Percentiles rank a stretch among this genome's conserved stretches.
These are phyloP conservation scores for Ditylenchus dipsaci DNA, from an alignment of 1,140 invertebrate species.

Conservation along the genomic window DNA sequence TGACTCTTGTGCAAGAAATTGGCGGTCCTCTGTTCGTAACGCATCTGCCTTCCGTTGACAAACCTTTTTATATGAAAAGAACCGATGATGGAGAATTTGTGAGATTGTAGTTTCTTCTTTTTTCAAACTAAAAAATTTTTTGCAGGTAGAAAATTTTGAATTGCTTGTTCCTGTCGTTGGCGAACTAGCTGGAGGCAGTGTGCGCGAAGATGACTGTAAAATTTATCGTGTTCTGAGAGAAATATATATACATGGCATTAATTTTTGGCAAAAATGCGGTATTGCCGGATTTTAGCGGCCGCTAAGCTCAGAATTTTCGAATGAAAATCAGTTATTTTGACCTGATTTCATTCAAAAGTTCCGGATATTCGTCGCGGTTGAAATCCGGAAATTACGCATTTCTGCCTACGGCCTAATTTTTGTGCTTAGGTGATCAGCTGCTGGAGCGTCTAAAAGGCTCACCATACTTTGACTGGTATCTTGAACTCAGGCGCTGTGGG, in stretches of 20 bases:
- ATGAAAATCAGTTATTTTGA: too few species aligned
- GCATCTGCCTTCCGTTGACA: conserved; percentile 77
- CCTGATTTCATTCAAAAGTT: background rate
- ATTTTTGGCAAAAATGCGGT: too few species aligned
- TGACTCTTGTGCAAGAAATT: conserved; percentile 63
- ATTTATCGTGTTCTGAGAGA: too few species aligned
- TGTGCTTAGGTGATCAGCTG: background rate
- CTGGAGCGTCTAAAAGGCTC: background rate
- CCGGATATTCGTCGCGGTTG: too few species aligned
- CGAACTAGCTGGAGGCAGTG: conserved; percentile 84
- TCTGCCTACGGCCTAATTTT: too few species aligned
- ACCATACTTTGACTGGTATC: conserved; percentile 66
- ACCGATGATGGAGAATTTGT: conserved; percentile 63
- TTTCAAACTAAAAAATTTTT: conserved; percentile 4
- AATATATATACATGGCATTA: too few species aligned
- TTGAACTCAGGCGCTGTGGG: conserved; percentile 79
- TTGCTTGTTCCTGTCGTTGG: conserved; percentile 79
- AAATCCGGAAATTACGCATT: too few species aligned
- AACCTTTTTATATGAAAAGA: conserved; percentile 89
- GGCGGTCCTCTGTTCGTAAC: conserved; percentile 78
- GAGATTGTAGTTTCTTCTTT: background rate
- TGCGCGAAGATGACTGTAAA: conserved; percentile 69
- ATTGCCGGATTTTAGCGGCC: too few species aligned
- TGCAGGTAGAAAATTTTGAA: conserved; percentile 70
- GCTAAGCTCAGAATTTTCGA: conserved; percentile 63